Conservation (phyloP, 2,797 vertebrate genomes). For the Gadopsis marmoratus region DNA sequence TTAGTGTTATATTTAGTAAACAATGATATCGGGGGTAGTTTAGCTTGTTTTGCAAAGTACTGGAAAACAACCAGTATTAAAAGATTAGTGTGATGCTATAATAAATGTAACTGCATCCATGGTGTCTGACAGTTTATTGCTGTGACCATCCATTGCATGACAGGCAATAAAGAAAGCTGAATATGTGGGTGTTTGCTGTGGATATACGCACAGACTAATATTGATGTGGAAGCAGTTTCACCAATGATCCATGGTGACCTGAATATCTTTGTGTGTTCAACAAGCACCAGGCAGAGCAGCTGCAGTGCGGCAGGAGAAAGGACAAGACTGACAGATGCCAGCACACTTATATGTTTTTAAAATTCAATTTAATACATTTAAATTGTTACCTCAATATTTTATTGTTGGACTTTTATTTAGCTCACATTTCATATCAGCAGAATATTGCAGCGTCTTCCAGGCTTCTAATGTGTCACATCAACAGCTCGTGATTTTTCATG, state of each 20-base stretch:
- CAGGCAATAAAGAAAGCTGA: not conserved
- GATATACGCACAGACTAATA: not conserved
- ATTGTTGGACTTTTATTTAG: no score
- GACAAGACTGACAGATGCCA: slow-evolving; percentile 46
- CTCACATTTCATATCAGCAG: no score
- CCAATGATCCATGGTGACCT: slow-evolving; percentile 21
- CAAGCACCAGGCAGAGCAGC: slow-evolving; percentile 35
- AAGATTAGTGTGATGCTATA: not conserved
- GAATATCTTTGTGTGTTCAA: slow-evolving; percentile 2
- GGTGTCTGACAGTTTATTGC: not conserved
- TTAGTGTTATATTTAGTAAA: not conserved
- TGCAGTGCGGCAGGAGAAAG: slow-evolving; percentile 40
- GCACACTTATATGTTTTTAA: slow-evolving; percentile 3
- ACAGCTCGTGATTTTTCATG: no score
- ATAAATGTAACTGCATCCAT: not conserved
- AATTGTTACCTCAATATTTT: no score
- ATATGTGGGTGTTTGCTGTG: slow-evolving; percentile 13
- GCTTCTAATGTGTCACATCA: no score
- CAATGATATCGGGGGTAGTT: not conserved
- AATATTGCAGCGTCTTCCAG: no score
- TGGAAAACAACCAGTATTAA: not conserved
- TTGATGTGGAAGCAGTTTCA: slow-evolving; percentile 10
- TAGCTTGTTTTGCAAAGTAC: not conserved
- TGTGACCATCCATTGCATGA: not conserved
- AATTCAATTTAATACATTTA: no score